Conservation (phyloP, 2,113 vertebrate species). For the Ciconia maguari region DNA sequence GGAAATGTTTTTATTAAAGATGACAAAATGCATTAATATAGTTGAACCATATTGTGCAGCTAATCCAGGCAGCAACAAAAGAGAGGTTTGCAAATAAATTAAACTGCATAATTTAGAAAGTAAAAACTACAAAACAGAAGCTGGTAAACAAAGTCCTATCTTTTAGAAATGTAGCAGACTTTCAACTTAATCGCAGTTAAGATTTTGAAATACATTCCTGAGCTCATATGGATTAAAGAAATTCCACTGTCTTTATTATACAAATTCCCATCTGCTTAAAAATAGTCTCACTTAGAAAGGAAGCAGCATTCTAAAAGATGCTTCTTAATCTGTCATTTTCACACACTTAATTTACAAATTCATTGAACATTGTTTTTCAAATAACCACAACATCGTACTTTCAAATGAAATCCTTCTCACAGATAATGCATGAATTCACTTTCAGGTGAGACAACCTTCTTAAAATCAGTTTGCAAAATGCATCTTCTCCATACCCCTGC, state of each 20-base stretch:
- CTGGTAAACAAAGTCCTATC: constrained; percentile 30
- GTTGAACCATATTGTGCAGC: background rate
- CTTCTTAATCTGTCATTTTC: constrained; percentile 30
- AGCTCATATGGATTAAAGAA: constrained; percentile 34
- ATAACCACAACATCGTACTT: background rate
- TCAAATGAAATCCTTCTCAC: background rate
- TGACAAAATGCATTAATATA: constrained; percentile 49
- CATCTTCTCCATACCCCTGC: background rate
- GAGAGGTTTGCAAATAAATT: constrained; percentile 57
- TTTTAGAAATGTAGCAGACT: constrained; percentile 40
- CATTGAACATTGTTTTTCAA: background rate
- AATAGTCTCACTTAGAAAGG: constrained; percentile 36
- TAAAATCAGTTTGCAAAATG: background rate
- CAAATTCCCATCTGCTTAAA: constrained; percentile 23
- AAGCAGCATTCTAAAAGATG: background rate
- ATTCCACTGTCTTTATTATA: constrained; percentile 15
- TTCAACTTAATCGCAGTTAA: constrained; percentile 26
- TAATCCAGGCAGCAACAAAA: constrained; percentile 30
- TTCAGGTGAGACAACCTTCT: background rate
- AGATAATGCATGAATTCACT: background rate
- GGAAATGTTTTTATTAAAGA: constrained; percentile 72
- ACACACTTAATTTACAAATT: constrained; percentile 20
- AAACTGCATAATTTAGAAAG: constrained; percentile 40
- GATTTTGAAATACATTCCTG: constrained; percentile 57
- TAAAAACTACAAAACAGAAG: constrained; percentile 48